These are phyloP conservation scores for Actias luna DNA, from an alignment of 2,888 invertebrate species.

Conservation along the genomic window DNA sequence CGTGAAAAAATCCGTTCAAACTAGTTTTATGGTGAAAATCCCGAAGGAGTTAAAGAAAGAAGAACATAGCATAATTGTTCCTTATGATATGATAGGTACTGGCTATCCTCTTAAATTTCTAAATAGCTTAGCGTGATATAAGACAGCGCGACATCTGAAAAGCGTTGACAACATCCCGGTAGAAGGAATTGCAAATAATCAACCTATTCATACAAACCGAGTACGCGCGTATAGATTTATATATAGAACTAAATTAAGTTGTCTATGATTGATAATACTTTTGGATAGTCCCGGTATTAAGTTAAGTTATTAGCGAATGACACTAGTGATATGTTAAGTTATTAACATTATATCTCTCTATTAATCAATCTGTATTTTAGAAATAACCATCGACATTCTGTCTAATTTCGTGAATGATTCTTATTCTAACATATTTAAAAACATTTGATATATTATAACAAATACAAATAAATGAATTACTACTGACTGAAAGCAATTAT, in stretches of 20 bases:
- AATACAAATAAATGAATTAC: no score
- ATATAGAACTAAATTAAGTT: conserved; percentile 1
- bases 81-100: neutral
- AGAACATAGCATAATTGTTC: neutral
- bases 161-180: conserved; percentile 40
- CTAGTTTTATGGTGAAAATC: no score
- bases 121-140: neutral
- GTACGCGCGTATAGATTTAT: neutral
- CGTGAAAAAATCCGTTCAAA: no score
- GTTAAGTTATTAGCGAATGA: neutral
- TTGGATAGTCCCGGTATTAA: neutral
- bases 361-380: no score
- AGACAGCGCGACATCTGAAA: conserved; percentile 8
- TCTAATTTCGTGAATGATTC: no score
- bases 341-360: no score
- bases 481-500: no score
- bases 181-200: conserved; percentile 76
- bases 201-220: conserved; percentile 73
- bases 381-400: no score
- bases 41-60: no score
- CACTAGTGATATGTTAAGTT: neutral
- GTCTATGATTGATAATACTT: neutral
- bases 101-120: neutral
- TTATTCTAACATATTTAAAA: no score
- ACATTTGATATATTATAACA: no score